Evolutionary conservation across 2,113 vertebrate species (phyloP), one percentile per base, ranked within the genome.

Genomic region (Pandion haliaetus): DNA sequence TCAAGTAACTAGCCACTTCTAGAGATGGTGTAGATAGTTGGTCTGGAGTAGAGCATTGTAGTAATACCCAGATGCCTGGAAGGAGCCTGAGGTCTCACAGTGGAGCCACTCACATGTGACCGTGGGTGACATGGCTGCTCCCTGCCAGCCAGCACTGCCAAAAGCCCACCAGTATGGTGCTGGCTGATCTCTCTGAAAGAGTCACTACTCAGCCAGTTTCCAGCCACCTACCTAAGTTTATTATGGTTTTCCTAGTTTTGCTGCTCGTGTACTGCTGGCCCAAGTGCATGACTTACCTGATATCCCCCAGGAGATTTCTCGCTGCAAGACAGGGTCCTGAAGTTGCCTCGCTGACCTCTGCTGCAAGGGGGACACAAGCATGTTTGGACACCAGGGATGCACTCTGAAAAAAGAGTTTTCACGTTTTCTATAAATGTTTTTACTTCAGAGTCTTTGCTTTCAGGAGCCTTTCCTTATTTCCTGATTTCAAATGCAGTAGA

Each of bases 131-230:
- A 62, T 3, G 0, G 0, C 29, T 52, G 65, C 14, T 62, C 54
- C n/a, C 18, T 42, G 28, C 26, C 61, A 62, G 52, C 28, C 44
- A 38, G n/a, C 1, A 0, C 21, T 29, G 57, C 44, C 29, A 42
- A 10, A 20, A 18, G 57, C 63, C 38, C 78, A 18, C 15, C 1
- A 0, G 28, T 28, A 25, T 0, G 0, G 18, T 3, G 14, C 74
- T 58, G 58, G 18, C 42, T 52, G 3, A 0, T 49, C 29, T 52
- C 55, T 62, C 38, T 14, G 7, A 19, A 34, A n/a, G 50, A 24
- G 13, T 44, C 59, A 14, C 34, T 11, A 2, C 21, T 42, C 6
- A 2, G 12, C 10, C 31, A 8, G 6, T 28, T 86, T 52, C 13
- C 54, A 88, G 36, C 15, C 42, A 34, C 45, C 34, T 59, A 44